phyloP scores from a whole-genome alignment of 2,797 vertebrate genomes.

The Mormyrops attenuatus region DNA sequence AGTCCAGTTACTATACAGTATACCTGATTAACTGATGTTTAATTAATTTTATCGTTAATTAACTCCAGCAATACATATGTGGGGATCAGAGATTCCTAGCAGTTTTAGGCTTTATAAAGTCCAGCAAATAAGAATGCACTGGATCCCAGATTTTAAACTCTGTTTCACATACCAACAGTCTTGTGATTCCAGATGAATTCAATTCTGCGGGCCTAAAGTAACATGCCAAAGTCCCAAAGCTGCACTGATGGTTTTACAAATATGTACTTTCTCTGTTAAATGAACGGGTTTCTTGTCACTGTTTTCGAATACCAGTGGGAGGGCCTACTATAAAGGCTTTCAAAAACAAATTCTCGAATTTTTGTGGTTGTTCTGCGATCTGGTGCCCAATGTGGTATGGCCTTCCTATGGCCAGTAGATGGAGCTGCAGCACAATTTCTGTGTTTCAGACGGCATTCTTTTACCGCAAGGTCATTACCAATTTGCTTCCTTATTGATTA shows the following conservation, averaged over 20 bases:
- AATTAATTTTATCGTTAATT: not conserved
- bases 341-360: constrained; percentile 1
- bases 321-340: not conserved
- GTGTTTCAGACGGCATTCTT: not conserved
- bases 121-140: not conserved
- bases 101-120: not conserved
- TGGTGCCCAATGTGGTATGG: not conserved
- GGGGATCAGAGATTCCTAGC: not conserved
- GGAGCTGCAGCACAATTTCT: not conserved
- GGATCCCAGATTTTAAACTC: not conserved
- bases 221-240: not conserved
- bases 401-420: not conserved
- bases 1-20: not conserved
- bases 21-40: not conserved
- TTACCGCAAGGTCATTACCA: not conserved
- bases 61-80: not conserved
- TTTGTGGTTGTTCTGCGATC: not conserved
- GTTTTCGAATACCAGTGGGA: not conserved
- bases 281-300: constrained; percentile 1
- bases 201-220: not conserved
- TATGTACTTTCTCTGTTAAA: not conserved
- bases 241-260: constrained; percentile 3
- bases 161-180: not conserved
- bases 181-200: not conserved
- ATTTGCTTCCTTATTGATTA: not conserved